These are phyloP conservation scores for Hippocampus kuda DNA, from an alignment of 2,797 vertebrate genomes.

Conservation along the genomic window DNA sequence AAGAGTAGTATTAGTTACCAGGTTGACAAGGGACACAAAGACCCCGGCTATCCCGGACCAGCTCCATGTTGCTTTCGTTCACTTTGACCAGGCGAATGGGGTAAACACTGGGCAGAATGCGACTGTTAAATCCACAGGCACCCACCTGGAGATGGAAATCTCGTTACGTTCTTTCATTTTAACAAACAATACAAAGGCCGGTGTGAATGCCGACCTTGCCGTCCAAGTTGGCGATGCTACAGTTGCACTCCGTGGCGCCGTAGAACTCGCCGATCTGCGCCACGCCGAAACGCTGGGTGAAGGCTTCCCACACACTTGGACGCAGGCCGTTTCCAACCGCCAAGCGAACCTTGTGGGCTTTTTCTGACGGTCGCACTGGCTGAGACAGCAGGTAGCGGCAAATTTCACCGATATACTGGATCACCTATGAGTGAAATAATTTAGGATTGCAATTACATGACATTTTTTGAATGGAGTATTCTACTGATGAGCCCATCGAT, in stretches of 20 bases:
- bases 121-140: constrained; percentile 87
- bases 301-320: constrained; percentile 86
- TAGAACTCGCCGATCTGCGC: constrained; percentile 88
- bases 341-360: constrained; percentile 73
- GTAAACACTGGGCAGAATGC: constrained; percentile 79
- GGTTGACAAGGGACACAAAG: constrained; percentile 78
- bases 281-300: constrained; percentile 74
- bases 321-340: constrained; percentile 84
- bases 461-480: too few species aligned
- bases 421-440: constrained; percentile 61
- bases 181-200: background rate
- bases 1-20: constrained; percentile 56
- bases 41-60: constrained; percentile 69
- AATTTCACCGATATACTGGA: constrained; percentile 93
- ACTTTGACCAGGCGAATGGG: constrained; percentile 83
- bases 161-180: background rate
- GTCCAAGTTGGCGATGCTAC: constrained; percentile 89
- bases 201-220: constrained; percentile 71
- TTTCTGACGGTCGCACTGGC: constrained; percentile 70
- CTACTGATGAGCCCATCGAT: too few species aligned
- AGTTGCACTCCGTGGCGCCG: constrained; percentile 91
- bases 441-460: background rate
- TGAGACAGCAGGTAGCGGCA: constrained; percentile 87
- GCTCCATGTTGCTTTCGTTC: constrained; percentile 81
- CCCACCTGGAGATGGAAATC: constrained; percentile 67